phyloP scores from a whole-genome alignment of 2,113 vertebrate genomes.

The Brachypteracias leptosomus region DNA sequence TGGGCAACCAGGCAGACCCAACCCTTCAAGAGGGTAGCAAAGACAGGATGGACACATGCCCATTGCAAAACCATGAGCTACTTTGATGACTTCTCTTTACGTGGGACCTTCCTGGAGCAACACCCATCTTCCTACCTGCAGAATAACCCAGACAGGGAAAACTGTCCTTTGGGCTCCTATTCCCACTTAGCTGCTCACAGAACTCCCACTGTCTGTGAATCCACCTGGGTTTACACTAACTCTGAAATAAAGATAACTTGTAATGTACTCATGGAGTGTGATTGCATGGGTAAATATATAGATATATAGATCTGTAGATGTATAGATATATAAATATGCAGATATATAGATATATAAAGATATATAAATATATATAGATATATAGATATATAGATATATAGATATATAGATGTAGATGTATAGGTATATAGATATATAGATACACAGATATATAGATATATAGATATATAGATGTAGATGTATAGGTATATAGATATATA shows the following conservation, averaged over 20 bases:
- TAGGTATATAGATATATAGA: too few relatives aligned
- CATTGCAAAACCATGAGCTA: neutral
- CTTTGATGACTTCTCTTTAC: neutral
- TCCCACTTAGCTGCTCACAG: too few relatives aligned
- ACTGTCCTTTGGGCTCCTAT: neutral
- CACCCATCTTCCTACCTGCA: neutral
- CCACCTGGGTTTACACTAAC: neutral
- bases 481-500: too few relatives aligned
- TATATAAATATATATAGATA: too few relatives aligned
- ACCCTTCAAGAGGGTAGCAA: neutral
- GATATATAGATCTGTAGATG: too few relatives aligned
- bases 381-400: too few relatives aligned
- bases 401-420: too few relatives aligned
- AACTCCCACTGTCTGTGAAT: neutral
- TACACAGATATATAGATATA: too few relatives aligned
- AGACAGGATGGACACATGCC: fast-evolving
- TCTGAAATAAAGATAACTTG: neutral
- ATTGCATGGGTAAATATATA: neutral
- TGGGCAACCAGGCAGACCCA: neutral
- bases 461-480: too few relatives aligned
- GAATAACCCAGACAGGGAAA: neutral
- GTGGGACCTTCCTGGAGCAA: neutral
- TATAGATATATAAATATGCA: too few relatives aligned
- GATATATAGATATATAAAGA: too few relatives aligned
- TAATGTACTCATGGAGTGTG: fast-evolving